Evolutionary conservation across 2,888 invertebrate genomes (phyloP), one percentile per base, ranked within the genome.

Genomic region (Notocelia uddmanniana): DNA sequence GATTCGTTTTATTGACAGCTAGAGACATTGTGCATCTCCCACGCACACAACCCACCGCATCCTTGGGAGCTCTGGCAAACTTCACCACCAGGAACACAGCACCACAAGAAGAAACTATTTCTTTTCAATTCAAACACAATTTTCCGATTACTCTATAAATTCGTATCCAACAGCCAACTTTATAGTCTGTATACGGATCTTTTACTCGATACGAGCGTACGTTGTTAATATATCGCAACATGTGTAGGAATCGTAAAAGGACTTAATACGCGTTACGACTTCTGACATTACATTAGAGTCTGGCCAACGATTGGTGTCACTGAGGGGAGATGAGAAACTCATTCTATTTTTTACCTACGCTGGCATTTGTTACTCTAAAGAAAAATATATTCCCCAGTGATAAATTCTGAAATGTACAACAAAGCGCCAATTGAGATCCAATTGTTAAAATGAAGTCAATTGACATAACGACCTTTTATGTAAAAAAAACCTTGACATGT

Each of bases 141-240:
- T 67, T 71, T 67, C 37, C 45, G 66, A 72, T 68, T 34, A 68
- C 67, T 55, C 62, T 50, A 58, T 72, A 72, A 72, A 72, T 59
- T 70, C 64, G 52, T 31, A 59, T 54, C 26, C 34, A 48, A 68
- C 41, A 50, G 48, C 41, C 50, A 66, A 52, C 41, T 71, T 71
- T 71, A 71, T 59, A 59, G 19, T 54, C 52, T 0, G 8, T 41
- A 50, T 48, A 26, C 63, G 57, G 37, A 54, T 37, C 52, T 37
- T 37, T 54, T 64, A 34, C 52, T 34, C 64, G 64, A 54, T 64
- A 64, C 50, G 52, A 21, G 26, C 18, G 50, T 26, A 23, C 21
- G 37, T 45, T 45, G 45, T 37, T 26, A 26, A 60, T 26, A 45
- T 31, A 55, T 67, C 19, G 66, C 41, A 67, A 31, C 55, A 23